These are phyloP conservation scores for Pteropus rufus DNA, from an alignment of 2,797 vertebrate genomes.

Conservation along the genomic window DNA sequence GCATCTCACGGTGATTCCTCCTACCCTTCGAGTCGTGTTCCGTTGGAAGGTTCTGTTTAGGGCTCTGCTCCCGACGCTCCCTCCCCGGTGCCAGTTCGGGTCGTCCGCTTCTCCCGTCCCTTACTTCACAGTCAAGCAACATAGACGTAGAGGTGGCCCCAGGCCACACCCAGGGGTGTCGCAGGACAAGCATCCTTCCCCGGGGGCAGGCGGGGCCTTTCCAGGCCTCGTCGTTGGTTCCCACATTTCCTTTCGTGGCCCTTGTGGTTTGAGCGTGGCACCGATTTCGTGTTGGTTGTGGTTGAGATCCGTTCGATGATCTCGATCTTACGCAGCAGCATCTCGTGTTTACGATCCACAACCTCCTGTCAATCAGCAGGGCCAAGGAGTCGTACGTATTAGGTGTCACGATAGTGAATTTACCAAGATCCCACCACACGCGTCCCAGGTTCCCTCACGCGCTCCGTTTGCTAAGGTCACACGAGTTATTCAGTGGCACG, in stretches of 20 bases:
- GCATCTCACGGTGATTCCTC: conserved; percentile 9
- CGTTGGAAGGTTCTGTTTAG: not conserved
- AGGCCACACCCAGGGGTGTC: rapidly evolving
- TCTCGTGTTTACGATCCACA: not conserved
- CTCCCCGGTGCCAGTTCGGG: no score
- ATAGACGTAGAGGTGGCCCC: not conserved
- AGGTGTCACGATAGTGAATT: not conserved
- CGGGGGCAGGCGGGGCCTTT: rapidly evolving
- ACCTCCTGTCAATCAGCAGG: not conserved
- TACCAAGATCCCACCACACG: not conserved
- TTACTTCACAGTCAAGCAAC: not conserved
- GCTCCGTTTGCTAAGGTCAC: not conserved
- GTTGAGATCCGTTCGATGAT: not conserved
- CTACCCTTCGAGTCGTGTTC: conserved; percentile 56
- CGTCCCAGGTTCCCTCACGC: not conserved
- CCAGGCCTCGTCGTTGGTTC: not conserved
- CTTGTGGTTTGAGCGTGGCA: not conserved
- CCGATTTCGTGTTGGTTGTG: not conserved
- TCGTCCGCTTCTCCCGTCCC: not conserved
- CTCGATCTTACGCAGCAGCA: not conserved
- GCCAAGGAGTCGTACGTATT: not conserved
- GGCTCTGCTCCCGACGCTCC: not conserved
- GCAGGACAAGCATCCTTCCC: rapidly evolving
- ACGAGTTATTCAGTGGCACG: not conserved
- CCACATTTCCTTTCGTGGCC: not conserved